Percentiles rank a stretch among this genome's conserved stretches.
These are phyloP conservation scores for Pagrus major DNA, from an alignment of 2,113 vertebrate genomes.

Conservation along the genomic window DNA sequence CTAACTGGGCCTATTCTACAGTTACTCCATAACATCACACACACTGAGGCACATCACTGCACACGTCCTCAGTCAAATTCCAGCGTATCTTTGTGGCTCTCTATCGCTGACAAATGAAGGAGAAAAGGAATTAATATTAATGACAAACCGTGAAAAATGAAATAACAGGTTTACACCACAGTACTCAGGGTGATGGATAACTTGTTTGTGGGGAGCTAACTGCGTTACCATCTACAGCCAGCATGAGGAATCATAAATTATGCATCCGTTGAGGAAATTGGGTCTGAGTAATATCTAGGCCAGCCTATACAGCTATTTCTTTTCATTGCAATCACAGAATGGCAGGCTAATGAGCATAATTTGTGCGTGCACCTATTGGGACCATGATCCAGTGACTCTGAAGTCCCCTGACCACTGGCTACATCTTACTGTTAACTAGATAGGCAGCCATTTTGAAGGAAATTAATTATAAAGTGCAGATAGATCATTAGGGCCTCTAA, in stretches of 20 bases:
- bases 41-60: not conserved
- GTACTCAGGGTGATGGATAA: conserved; percentile 50
- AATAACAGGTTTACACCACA: conserved; percentile 30
- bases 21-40: not conserved
- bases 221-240: conserved; percentile 34
- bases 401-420: conserved; percentile 41
- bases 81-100: not conserved
- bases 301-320: conserved; percentile 44
- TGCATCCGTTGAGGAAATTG: conserved; percentile 63
- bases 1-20: not conserved
- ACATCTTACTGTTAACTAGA: conserved; percentile 45
- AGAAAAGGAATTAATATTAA: conserved; percentile 41
- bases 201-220: conserved; percentile 54
- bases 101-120: conserved; percentile 28
- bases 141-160: conserved; percentile 37
- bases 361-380: conserved; percentile 39
- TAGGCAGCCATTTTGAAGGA: conserved; percentile 45
- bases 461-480: conserved; percentile 48
- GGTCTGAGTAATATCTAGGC: conserved; percentile 62
- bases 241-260: conserved; percentile 52
- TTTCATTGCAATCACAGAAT: conserved; percentile 54
- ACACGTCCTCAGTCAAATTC: conserved; percentile 2
- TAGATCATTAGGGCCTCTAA: conserved; percentile 55
- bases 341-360: conserved; percentile 57
- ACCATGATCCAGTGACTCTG: conserved; percentile 56